Evolutionary conservation across 2,113 vertebrate genomes (phyloP).

Genomic region (Ramphastos sulfuratus): DNA sequence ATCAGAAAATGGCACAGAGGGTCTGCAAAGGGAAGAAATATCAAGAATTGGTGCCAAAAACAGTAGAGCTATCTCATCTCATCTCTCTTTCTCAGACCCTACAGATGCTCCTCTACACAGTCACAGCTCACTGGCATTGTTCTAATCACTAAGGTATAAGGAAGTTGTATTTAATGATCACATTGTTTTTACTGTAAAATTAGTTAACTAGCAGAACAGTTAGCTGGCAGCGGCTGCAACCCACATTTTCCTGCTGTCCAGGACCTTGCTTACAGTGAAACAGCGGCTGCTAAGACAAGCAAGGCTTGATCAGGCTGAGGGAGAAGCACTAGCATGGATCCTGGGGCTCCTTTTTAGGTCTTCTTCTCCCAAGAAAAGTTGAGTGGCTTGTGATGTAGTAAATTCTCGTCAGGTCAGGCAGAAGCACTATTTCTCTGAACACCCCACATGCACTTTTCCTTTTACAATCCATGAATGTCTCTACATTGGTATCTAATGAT

Average conservation of each 20-base stretch:
- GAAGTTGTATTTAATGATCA: constrained; percentile 17
- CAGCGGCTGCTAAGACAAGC: background rate
- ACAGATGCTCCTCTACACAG: constrained; percentile 2
- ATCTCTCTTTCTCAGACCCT: background rate
- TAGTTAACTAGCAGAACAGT: background rate
- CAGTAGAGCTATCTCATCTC: background rate
- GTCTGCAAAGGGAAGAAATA: constrained; percentile 34
- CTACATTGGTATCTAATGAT: background rate
- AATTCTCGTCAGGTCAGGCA: background rate
- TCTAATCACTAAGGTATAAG: background rate
- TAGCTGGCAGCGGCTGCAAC: background rate
- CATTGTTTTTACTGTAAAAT: background rate
- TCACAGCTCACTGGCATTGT: background rate
- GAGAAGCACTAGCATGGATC: background rate
- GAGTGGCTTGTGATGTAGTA: background rate
- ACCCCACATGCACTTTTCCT: fast-evolving
- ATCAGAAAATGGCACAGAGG: constrained; percentile 45
- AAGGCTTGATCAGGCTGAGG: background rate
- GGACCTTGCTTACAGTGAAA: background rate
- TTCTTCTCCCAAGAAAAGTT: background rate
- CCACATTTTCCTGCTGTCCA: background rate
- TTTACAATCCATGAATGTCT: background rate
- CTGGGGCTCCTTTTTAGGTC: background rate
- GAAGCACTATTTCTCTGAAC: background rate
- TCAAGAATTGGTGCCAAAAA: constrained; percentile 27